These are phyloP conservation scores for Trypoxylus dichotomus DNA, from an alignment of 1,140 invertebrate genomes.

Conservation along the genomic window DNA sequence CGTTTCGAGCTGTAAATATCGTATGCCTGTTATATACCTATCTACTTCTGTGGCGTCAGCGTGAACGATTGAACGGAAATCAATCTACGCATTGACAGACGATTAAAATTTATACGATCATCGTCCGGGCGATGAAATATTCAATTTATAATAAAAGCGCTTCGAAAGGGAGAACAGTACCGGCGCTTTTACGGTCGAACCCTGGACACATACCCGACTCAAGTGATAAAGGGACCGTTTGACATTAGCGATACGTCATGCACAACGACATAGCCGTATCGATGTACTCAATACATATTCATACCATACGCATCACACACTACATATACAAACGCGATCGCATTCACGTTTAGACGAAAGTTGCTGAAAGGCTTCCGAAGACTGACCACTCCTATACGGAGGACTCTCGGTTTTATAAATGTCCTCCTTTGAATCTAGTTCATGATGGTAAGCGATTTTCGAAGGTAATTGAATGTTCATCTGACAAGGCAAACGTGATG, in stretches of 20 bases:
- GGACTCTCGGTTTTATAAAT: not conserved
- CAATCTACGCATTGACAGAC: slow-evolving; percentile 13
- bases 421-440: not conserved
- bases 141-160: slow-evolving; percentile 23
- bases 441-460: not conserved
- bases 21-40: not conserved
- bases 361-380: not conserved
- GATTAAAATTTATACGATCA: slow-evolving; percentile 22
- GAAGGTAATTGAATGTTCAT: slow-evolving; percentile 1
- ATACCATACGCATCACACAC: not conserved
- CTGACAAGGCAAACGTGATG: not conserved
- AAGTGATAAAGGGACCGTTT: slow-evolving; percentile 20
- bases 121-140: slow-evolving; percentile 10
- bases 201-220: not conserved
- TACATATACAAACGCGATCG: not conserved
- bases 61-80: slow-evolving; percentile 19
- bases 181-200: slow-evolving; percentile 10
- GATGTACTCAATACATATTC: not conserved
- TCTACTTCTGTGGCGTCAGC: not conserved
- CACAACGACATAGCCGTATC: not conserved
- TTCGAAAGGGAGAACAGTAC: not conserved
- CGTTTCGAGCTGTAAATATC: not conserved
- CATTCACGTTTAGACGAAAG: not conserved
- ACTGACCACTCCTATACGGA: not conserved
- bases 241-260: slow-evolving; percentile 24